These are phyloP conservation scores for Mimachlamys varia DNA, from an alignment of 2,888 invertebrate species.

Conservation along the genomic window DNA sequence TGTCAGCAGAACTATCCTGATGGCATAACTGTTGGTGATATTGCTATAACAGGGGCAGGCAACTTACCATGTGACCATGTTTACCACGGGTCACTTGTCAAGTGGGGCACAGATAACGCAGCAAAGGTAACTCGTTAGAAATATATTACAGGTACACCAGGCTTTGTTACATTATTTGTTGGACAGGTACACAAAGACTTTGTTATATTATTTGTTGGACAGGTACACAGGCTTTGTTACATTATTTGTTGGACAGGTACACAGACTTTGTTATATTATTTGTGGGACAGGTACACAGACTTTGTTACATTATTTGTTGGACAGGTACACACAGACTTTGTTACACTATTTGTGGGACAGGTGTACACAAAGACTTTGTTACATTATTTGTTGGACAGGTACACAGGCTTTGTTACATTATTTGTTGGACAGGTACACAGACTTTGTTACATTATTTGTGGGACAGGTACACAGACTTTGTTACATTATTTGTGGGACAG, in stretches of 20 bases:
- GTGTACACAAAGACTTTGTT: no score
- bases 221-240: conserved; percentile 43
- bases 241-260: no score
- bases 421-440: conserved; percentile 31
- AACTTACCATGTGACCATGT: conserved; percentile 62
- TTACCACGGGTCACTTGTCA: conserved; percentile 62
- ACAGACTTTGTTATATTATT: not conserved
- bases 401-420: no score
- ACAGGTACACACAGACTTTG: conserved; percentile 43
- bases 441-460: conserved; percentile 40
- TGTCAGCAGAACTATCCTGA: conserved; percentile 56
- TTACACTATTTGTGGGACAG: no score
- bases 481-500: not conserved
- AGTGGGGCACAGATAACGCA: conserved; percentile 53
- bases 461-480: no score
- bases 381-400: not conserved
- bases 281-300: not conserved
- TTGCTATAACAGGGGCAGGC: conserved; percentile 61
- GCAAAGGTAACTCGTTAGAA: conserved; percentile 45
- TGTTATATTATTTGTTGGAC: not conserved
- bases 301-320: not conserved
- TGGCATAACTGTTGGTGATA: conserved; percentile 54
- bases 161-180: not conserved
- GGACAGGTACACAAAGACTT: no score
- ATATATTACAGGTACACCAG: not conserved